Conservation (phyloP, 2,797 vertebrate genomes). For the Odontamblyopus rebecca region DNA sequence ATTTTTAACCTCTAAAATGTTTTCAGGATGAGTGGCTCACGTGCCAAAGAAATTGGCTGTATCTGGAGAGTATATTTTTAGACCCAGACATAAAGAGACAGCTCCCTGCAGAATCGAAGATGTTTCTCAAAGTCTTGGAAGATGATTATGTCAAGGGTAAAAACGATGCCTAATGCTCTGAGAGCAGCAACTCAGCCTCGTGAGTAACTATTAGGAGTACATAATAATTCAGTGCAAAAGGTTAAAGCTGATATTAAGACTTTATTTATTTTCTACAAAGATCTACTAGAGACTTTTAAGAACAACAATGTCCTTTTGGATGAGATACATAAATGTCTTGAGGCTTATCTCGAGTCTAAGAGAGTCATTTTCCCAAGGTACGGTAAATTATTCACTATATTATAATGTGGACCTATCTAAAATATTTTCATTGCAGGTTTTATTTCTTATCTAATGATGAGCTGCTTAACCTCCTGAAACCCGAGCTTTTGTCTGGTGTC, state of each 20-base stretch:
- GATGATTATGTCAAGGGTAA: constrained; percentile 83
- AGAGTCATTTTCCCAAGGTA: constrained; percentile 87
- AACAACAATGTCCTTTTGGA: constrained; percentile 85
- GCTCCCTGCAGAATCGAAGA: constrained; percentile 83
- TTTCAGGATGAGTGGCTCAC: constrained; percentile 82
- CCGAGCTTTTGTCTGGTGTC: too few species aligned
- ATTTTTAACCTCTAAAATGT: neutral
- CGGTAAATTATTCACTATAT: neutral
- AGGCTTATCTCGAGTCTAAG: constrained; percentile 88
- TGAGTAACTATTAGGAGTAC: constrained; percentile 43
- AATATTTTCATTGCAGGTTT: constrained; percentile 72
- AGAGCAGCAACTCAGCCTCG: constrained; percentile 80
- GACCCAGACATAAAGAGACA: constrained; percentile 85
- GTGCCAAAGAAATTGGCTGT: constrained; percentile 87
- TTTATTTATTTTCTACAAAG: constrained; percentile 50
- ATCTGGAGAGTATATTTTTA: constrained; percentile 86
- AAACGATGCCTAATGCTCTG: constrained; percentile 78
- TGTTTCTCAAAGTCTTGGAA: constrained; percentile 88
- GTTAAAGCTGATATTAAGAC: neutral
- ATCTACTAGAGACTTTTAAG: constrained; percentile 83
- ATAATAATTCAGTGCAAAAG: constrained; percentile 4
- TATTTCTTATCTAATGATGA: constrained; percentile 90
- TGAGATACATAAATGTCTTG: constrained; percentile 87
- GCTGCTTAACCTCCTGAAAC: too few species aligned
- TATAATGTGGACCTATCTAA: constrained; percentile 5